Conservation (phyloP, 2,797 vertebrate genomes). For the Anableps anableps region DNA sequence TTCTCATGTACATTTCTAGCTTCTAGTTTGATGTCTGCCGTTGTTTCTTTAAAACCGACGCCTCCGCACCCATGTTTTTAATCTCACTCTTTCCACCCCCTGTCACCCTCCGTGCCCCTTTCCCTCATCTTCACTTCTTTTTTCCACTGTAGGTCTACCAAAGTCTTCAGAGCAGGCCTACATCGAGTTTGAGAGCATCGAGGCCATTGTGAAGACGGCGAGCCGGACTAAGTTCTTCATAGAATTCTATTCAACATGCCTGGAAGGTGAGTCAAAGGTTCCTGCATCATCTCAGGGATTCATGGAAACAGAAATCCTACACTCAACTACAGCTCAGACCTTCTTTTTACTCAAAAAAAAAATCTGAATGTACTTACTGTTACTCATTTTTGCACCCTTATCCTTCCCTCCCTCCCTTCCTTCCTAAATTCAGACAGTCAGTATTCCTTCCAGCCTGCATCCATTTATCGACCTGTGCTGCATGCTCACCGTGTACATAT, state of each 20-base stretch:
- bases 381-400: slow-evolving; percentile 40
- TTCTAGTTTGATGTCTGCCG: neutral
- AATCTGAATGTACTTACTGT: slow-evolving; percentile 31
- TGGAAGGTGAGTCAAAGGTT: slow-evolving; percentile 85
- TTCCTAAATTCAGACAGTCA: slow-evolving; percentile 67
- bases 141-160: slow-evolving; percentile 83
- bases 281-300: neutral
- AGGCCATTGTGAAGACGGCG: slow-evolving; percentile 96
- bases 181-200: slow-evolving; percentile 96
- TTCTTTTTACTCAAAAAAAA: neutral
- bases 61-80: slow-evolving; percentile 1
- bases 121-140: neutral
- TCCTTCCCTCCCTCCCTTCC: slow-evolving; percentile 10
- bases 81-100: neutral
- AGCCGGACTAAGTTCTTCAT: slow-evolving; percentile 99
- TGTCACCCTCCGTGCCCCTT: neutral
- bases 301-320: neutral
- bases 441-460: slow-evolving; percentile 66
- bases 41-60: neutral
- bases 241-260: slow-evolving; percentile 95
- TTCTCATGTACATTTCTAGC: neutral
- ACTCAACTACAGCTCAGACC: neutral
- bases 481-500: slow-evolving; percentile 32
- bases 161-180: slow-evolving; percentile 95
- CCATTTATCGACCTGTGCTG: slow-evolving; percentile 51